Conservation (phyloP, 2,888 invertebrate genomes). For the Mayetiola destructor region DNA sequence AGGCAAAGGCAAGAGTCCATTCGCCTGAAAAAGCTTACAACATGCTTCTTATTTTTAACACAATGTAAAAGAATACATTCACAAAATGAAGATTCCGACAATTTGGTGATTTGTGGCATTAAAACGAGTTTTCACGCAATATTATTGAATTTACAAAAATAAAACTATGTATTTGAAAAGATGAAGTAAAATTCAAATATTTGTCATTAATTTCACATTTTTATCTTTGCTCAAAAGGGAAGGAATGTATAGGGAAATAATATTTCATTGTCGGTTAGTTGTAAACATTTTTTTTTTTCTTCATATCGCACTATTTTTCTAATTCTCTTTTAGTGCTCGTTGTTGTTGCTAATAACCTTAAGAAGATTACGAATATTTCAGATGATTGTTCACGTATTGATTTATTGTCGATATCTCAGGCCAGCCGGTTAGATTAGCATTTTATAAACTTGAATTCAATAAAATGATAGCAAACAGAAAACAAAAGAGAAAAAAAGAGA, state of each 20-base stretch:
- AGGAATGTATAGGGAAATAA: neutral
- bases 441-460: constrained; percentile 9
- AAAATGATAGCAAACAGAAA: too few relatives aligned
- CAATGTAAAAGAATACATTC: too few relatives aligned
- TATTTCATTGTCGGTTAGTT: neutral
- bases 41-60: too few relatives aligned
- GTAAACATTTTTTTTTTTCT: neutral
- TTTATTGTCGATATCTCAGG: constrained; percentile 4
- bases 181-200: too few relatives aligned
- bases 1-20: too few relatives aligned
- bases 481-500: too few relatives aligned
- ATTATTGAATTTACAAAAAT: too few relatives aligned
- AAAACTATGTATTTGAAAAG: too few relatives aligned
- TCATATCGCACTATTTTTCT: neutral
- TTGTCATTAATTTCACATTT: neutral
- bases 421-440: constrained; percentile 6
- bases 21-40: too few relatives aligned
- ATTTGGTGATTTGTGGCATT: too few relatives aligned
- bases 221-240: neutral
- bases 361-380: neutral
- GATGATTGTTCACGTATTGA: constrained; percentile 5
- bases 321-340: neutral
- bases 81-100: too few relatives aligned
- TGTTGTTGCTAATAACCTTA: constrained; percentile 6
- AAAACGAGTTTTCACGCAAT: too few relatives aligned